Evolutionary conservation across 2,888 invertebrate genomes (phyloP), one percentile per base, ranked within the genome.

Genomic region (Serripes groenlandicus): DNA sequence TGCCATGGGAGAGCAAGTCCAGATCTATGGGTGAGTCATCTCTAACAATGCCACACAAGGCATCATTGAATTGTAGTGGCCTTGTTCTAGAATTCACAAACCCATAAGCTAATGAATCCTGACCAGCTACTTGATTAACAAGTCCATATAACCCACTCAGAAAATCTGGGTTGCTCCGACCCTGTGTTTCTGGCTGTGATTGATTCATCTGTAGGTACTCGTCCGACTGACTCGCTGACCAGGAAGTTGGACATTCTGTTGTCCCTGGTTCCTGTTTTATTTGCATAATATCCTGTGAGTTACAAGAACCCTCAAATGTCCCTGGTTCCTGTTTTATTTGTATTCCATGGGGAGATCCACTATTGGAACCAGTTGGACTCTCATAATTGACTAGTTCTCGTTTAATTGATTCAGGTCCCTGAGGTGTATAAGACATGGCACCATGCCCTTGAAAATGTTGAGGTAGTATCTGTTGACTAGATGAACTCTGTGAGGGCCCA

Each of bases 51-150:
- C 75, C 83, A 78, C 83, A 81, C 42, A 86, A 72, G 28, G 86
- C 86, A 78, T 86, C 81, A 54, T 83, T 83, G 62, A 86, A 86
- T 68, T 86, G 86, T 18, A 86, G 35, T n/a, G 86, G 86, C 23
- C 68, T 70, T 60, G 54, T 62, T 30, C 42, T 66, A 23, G 71
- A 60, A 35, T 68, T 73, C 18, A 83, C 86, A 54, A 83, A 71
- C 26, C 83, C 83, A 37, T 78, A 81, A 42, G 72, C 81, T 21
- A 35, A 54, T n/a, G 42, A 34, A 21, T 71, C 52, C n/a, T 52
- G 68, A 73, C 69, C 54, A 30, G 83, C 83, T 26, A 86, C 81
- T 60, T 83, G 78, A 35, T 76, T 76, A 0, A 86, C 86, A 66
- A 86, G 64, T 58, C 86, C 83, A 78, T 78, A 81, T 54, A 86